Base-by-base conservation (phyloP, 2,113 vertebrate species). In the Psophia crepitans region DNA sequence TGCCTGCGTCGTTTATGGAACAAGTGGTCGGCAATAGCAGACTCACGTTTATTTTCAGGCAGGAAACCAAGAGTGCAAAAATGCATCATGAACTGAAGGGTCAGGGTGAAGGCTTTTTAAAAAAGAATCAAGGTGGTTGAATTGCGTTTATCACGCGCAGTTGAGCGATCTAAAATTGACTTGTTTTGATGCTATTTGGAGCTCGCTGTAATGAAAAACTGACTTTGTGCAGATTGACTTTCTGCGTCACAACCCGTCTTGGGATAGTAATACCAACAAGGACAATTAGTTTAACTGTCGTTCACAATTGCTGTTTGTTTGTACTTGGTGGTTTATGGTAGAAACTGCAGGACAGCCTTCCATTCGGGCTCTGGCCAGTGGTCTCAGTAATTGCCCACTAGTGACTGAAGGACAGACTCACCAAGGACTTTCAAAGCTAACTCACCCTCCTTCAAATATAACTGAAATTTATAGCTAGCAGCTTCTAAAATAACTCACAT, bases 391-490 rank as follows among this genome's bases (percentile, higher is more conserved):
- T 91, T 96, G 94, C 95, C 86, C 35, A 2, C 84, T 12, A 53
- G 57, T 22, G 56, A 33, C 66, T 22, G 41, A 71, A 75, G 92
- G 66, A 51, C 76, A 79, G 78, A 9, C 64, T 91, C 79, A 63
- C 71, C 83, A 9, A 84, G 66, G 79, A 2, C 82, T 88, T 80
- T 88, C 78, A 96, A 91, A 96, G 89, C 82, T 39, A 35, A 20
- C 70, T 91, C 7, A 32, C 30, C 56, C 91, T 93, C 77, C 82
- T 92, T 89, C 56, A 75, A 87, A 95, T 92, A 95, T 24, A 86
- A 66, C 94, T 96, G 96, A 97, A 97, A 97, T 98, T 93, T 91
- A 97, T 86, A 97, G 89, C 82, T 78, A 39, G 96, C 86, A 90
- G 86, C 94, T 90, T 95, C 93, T 94, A 89, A 93, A 98, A 97